These are phyloP conservation scores for Bujurquina vittata DNA, from an alignment of 2,113 vertebrate species.

Conservation along the genomic window DNA sequence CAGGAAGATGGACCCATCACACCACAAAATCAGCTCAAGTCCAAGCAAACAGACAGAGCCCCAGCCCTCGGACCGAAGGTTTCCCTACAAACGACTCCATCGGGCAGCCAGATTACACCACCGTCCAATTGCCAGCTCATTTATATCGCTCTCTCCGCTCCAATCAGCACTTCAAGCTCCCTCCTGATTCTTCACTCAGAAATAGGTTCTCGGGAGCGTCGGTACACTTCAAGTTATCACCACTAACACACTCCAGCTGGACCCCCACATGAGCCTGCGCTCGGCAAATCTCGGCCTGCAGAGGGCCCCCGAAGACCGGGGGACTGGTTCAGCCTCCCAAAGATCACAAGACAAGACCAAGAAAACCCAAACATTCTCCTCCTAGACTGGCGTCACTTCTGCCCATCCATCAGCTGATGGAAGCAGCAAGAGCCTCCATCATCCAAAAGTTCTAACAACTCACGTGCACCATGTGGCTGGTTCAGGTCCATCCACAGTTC, in stretches of 20 bases:
- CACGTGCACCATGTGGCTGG: not conserved
- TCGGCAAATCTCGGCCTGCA: not conserved
- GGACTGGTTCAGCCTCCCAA: too few relatives aligned
- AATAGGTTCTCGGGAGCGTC: not conserved
- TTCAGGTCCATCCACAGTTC: too few relatives aligned
- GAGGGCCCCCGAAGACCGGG: not conserved
- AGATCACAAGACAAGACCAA: not conserved
- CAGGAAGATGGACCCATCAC: not conserved
- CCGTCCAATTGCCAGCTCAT: not conserved
- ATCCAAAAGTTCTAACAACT: not conserved
- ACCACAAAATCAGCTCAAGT: not conserved
- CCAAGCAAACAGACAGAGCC: accelerated
- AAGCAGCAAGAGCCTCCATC: not conserved
- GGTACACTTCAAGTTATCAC: not conserved
- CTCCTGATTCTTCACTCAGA: not conserved
- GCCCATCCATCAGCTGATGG: not conserved
- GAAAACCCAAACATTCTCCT: too few relatives aligned
- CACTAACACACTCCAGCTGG: not conserved
- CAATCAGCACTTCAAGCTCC: not conserved
- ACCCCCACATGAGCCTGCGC: not conserved
- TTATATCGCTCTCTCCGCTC: not conserved
- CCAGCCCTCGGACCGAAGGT: not conserved
- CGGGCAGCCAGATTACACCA: not conserved
- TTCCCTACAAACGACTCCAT: not conserved
- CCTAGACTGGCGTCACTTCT: too few relatives aligned